Base-by-base conservation (phyloP, 2,797 vertebrate genomes). In the Etheostoma perlongum region DNA sequence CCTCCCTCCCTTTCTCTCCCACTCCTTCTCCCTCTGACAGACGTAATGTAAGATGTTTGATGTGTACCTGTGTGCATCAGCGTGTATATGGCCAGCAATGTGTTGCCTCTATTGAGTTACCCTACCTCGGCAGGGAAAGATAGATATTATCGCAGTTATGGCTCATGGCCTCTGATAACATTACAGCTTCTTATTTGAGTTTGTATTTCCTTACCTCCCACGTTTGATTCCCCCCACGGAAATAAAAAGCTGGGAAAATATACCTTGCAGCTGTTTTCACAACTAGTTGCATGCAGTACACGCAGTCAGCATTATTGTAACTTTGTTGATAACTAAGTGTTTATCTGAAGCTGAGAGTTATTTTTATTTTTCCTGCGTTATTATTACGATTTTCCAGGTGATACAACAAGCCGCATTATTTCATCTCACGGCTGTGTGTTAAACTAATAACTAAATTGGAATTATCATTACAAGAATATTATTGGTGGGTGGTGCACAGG, bases 41-140 rank as follows among this genome's bases (percentile, higher is more conserved):
- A 67, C 78, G 83, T 91, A 91, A 92, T 91, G 86, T 82, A 83
- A 89, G 84, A 88, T 92, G 87, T 86, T 91, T 88, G 89, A 90
- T 93, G 93, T 72, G 83, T 84, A 92, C 87, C 89, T 92, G 77
- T 91, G 90, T 88, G 89, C 87, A 85, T 83, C 79, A 47, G 85
- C 49, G 57, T 67, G 75, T 86, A 78, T 87, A 74, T 27, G 84
- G 74, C 83, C 84, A 44, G 69, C 78, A 36, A 87, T 82, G 89
- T 85, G 84, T 89, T 76, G 85, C 87, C 53, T 85, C 86, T 90
- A 92, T 93, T 82, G 82, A 86, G 89, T 92, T 91, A 85, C 76
- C 78, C 66, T 6, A 51, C 60, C 82, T 75, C 82, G 61, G 81
- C 90, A 75, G 82, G 87, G 83, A 89, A 83, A 90, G 83, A 86